Conservation (phyloP, 64 coral and sea anemone species). For the Montipora cactus region DNA sequence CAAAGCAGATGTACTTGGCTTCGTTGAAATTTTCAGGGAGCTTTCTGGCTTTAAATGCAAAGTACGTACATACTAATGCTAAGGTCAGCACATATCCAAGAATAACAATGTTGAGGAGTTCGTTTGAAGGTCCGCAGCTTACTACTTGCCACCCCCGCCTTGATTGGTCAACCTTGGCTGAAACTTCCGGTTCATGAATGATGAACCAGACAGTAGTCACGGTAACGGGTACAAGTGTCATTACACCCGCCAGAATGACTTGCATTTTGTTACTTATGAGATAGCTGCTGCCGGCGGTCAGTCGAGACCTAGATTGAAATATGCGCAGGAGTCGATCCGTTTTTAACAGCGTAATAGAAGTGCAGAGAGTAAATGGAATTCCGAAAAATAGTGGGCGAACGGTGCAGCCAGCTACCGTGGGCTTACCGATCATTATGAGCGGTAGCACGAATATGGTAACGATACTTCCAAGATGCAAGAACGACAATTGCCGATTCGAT, state of each 20-base stretch:
- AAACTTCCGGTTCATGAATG: constrained; percentile 59
- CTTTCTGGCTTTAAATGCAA: constrained; percentile 88
- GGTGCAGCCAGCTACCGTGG: constrained; percentile 62
- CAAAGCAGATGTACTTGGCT: constrained; percentile 95
- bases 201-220: constrained; percentile 78
- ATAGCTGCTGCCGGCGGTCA: constrained; percentile 71
- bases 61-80: constrained; percentile 87
- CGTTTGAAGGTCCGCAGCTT: constrained; percentile 60
- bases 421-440: constrained; percentile 69
- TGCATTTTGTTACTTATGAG: constrained; percentile 96
- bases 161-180: background rate
- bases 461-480: constrained; percentile 76
- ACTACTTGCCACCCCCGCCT: constrained; percentile 49
- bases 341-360: constrained; percentile 89
- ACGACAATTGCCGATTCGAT: constrained; percentile 91
- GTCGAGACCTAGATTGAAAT: constrained; percentile 79
- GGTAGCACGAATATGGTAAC: constrained; percentile 73
- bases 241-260: constrained; percentile 49
- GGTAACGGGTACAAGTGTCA: constrained; percentile 76
- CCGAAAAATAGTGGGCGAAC: constrained; percentile 71
- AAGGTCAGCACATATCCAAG: constrained; percentile 73
- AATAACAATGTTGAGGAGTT: constrained; percentile 64
- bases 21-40: constrained; percentile 98
- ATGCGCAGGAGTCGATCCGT: constrained; percentile 96
- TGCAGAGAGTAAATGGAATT: constrained; percentile 82